These are phyloP conservation scores for Tinea pellionella DNA, from an alignment of 2,888 invertebrate genomes.

Conservation along the genomic window DNA sequence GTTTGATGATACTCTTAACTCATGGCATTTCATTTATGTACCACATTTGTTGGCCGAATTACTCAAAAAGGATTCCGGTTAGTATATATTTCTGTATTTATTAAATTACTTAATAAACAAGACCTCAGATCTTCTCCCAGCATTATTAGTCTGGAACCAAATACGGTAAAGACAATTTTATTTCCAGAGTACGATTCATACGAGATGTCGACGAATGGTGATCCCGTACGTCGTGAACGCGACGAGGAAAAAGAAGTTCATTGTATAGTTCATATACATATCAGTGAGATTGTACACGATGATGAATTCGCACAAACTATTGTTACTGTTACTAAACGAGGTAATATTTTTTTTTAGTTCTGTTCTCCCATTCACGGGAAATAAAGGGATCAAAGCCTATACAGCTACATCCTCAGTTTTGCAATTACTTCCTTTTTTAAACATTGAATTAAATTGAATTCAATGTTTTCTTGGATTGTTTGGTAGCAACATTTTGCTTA, in stretches of 20 bases:
- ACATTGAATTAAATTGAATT: no score
- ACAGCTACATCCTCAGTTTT: no score
- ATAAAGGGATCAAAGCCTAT: no score
- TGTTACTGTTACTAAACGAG: slow-evolving; percentile 23
- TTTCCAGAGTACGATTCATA: not conserved
- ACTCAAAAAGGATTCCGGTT: slow-evolving; percentile 16
- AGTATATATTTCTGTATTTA: slow-evolving; percentile 12
- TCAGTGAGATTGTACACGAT: not conserved
- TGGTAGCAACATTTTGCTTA: no score
- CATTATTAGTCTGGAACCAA: no score
- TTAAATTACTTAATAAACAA: no score
- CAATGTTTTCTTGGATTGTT: no score
- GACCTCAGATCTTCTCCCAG: no score
- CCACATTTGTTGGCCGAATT: slow-evolving; percentile 32
- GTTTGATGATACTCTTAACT: slow-evolving; percentile 14
- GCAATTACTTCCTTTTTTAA: no score
- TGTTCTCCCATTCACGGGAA: no score
- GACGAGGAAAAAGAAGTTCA: not conserved
- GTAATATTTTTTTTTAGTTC: slow-evolving; percentile 19
- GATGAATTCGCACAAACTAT: not conserved
- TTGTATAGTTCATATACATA: not conserved
- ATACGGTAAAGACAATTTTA: no score
- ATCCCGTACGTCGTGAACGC: not conserved
- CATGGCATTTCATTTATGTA: slow-evolving; percentile 28
- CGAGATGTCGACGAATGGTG: slow-evolving; percentile 9